phyloP scores from a whole-genome alignment of 2,888 invertebrate species.

The Bellardia bayeri region DNA sequence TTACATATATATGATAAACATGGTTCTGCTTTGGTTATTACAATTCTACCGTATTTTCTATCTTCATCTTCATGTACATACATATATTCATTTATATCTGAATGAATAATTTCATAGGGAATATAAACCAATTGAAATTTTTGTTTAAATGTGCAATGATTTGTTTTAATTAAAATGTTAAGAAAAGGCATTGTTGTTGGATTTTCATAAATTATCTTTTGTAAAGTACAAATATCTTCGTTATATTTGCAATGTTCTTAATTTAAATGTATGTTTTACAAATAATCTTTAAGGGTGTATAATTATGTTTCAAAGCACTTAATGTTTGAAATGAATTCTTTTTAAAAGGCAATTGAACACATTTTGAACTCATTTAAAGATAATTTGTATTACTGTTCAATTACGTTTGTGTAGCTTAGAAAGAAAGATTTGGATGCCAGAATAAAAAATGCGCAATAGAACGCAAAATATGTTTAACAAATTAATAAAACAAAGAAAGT shows the following conservation, averaged over 20 bases:
- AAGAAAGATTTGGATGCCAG: too few relatives aligned
- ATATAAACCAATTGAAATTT: not conserved
- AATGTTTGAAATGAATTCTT: too few relatives aligned
- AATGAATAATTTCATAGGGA: not conserved
- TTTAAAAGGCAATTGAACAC: too few relatives aligned
- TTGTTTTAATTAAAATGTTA: not conserved
- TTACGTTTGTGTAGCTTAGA: too few relatives aligned
- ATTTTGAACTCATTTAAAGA: too few relatives aligned
- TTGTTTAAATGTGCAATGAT: not conserved
- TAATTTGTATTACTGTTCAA: too few relatives aligned
- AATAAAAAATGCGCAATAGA: too few relatives aligned
- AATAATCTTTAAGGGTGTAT: not conserved
- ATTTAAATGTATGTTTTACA: not conserved
- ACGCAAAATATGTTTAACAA: too few relatives aligned
- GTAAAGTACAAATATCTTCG: not conserved
- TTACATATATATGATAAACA: too few relatives aligned
- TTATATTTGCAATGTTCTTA: not conserved
- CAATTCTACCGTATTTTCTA: not conserved
- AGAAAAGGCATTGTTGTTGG: not conserved
- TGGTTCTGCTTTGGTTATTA: not conserved
- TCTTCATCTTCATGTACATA: too few relatives aligned
- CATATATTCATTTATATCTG: not conserved
- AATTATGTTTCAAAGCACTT: not conserved
- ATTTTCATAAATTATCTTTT: not conserved
- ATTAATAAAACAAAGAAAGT: too few relatives aligned